Evolutionary conservation across 2,888 invertebrate genomes (phyloP).

Genomic region (Cephonodes hylas): DNA sequence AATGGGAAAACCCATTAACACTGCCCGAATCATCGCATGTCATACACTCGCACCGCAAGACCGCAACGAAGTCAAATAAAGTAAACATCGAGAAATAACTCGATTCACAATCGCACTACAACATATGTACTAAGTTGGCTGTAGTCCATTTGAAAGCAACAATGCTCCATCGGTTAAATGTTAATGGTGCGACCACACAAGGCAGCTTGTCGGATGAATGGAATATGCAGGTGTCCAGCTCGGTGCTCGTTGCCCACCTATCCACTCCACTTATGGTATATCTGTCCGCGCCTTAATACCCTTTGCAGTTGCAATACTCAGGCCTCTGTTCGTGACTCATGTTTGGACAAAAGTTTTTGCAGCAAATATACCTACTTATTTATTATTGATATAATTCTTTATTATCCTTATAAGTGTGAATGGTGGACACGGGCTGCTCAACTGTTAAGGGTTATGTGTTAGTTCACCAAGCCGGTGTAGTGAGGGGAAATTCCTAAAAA

Average conservation of each 20-base stretch:
- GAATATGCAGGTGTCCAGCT: conserved; percentile 59
- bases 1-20: no score
- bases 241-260: background rate
- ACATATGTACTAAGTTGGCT: background rate
- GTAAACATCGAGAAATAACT: background rate
- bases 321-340: background rate
- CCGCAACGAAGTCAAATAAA: no score
- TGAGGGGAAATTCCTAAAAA: no score
- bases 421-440: no score
- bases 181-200: conserved; percentile 30
- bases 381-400: no score
- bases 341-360: background rate
- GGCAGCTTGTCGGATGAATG: conserved; percentile 47
- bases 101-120: background rate
- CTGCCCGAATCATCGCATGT: no score
- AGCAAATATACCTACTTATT: background rate
- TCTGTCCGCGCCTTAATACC: background rate
- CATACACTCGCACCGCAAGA: no score
- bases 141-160: conserved; percentile 15
- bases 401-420: no score
- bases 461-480: no score
- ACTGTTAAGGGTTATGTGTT: no score
- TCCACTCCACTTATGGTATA: background rate
- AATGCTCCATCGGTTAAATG: conserved; percentile 12
- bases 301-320: background rate